These are phyloP conservation scores for Aphaenogaster rudis DNA, from an alignment of 1,140 invertebrate species.

Conservation along the genomic window DNA sequence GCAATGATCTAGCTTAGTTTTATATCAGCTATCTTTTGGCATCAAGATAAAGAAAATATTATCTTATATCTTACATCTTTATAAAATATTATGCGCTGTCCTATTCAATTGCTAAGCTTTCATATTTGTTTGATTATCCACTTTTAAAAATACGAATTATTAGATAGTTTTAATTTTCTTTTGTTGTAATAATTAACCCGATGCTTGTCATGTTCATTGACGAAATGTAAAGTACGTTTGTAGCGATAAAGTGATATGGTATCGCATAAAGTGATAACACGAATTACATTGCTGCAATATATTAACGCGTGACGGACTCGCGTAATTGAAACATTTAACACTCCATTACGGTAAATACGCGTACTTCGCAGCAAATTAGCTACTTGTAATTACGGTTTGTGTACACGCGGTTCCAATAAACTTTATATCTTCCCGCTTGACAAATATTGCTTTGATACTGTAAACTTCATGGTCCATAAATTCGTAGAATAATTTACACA, in stretches of 20 bases:
- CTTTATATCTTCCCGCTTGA: conserved; percentile 53
- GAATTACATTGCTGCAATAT: conserved; percentile 48
- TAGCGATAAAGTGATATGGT: conserved; percentile 14
- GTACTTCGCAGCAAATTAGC: conserved; percentile 57
- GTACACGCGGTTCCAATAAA: conserved; percentile 52
- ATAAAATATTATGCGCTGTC: neutral
- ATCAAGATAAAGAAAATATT: neutral
- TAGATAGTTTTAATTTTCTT: neutral
- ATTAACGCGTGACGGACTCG: conserved; percentile 54
- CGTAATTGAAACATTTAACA: conserved; percentile 62
- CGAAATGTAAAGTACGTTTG: conserved; percentile 8
- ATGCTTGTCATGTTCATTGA: neutral
- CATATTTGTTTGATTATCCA: neutral
- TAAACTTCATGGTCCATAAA: conserved; percentile 31
- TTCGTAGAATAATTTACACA: conserved; percentile 30
- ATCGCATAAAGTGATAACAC: conserved; percentile 52
- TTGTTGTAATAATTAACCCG: neutral
- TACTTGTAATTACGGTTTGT: conserved; percentile 59
- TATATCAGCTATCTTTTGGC: neutral
- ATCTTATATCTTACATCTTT: neutral
- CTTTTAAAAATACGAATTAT: neutral
- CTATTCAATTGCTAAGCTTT: neutral
- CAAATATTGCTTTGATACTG: conserved; percentile 56
- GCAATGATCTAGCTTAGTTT: neutral
- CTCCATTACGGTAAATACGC: conserved; percentile 57